These are phyloP conservation scores for Bradypodion pumilum DNA, from an alignment of 2,797 vertebrate species.

Conservation along the genomic window DNA sequence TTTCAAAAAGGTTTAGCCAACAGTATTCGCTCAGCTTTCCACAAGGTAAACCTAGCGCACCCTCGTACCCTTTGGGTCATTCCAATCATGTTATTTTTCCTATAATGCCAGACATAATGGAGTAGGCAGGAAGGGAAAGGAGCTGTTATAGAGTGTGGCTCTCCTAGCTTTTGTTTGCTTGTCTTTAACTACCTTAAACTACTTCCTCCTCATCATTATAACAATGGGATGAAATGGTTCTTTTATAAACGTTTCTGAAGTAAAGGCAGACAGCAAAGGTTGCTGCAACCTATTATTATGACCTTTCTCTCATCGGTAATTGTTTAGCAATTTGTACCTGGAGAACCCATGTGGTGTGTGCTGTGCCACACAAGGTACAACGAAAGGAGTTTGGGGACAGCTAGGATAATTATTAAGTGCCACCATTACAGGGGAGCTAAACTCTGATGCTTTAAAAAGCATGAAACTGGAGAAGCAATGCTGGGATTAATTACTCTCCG, in stretches of 20 bases:
- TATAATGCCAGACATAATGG: constrained; percentile 79
- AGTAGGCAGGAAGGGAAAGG: constrained; percentile 82
- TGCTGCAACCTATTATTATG: constrained; percentile 81
- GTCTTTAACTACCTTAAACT: constrained; percentile 81
- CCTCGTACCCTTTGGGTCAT: constrained; percentile 79
- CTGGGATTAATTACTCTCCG: constrained; percentile 44
- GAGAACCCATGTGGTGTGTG: constrained; percentile 72
- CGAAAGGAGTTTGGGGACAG: constrained; percentile 63
- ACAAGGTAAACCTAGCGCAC: constrained; percentile 72
- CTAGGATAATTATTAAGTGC: constrained; percentile 70
- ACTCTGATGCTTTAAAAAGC: constrained; percentile 54
- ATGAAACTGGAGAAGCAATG: constrained; percentile 58
- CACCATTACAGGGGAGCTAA: constrained; percentile 50
- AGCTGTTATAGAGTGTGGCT: constrained; percentile 75
- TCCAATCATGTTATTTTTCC: constrained; percentile 78
- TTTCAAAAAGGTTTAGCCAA: constrained; percentile 76
- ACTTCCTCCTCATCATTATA: constrained; percentile 81
- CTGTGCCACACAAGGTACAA: constrained; percentile 69
- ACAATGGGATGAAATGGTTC: constrained; percentile 81
- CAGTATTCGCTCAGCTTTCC: constrained; percentile 71
- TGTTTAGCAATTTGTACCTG: constrained; percentile 82
- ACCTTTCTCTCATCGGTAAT: constrained; percentile 80
- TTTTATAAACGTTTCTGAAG: constrained; percentile 78
- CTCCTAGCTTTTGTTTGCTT: constrained; percentile 80
- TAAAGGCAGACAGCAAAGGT: constrained; percentile 73